Percentiles rank a stretch among this genome's conserved stretches.
Evolutionary conservation across 2,113 vertebrate genomes (phyloP).

Genomic region (Cyrtonyx montezumae): DNA sequence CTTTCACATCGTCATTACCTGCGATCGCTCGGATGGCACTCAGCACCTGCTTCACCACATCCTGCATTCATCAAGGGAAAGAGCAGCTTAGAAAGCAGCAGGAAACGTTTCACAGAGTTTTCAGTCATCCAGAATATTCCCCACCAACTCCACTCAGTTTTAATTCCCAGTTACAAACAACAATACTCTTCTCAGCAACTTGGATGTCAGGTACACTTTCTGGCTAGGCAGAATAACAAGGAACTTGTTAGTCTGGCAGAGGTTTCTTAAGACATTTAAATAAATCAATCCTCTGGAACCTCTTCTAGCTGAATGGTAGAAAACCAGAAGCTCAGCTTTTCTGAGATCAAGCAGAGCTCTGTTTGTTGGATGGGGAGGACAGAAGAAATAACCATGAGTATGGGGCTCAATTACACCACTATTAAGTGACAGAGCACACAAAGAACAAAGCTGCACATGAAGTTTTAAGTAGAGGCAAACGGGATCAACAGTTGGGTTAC

Average conservation of each 20-base stretch:
- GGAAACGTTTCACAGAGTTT: fast-evolving
- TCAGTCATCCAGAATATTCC: neutral
- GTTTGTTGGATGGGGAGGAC: fast-evolving
- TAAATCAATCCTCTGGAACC: neutral
- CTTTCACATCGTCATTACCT: constrained; percentile 94
- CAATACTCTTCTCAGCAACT: fast-evolving
- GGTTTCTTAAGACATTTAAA: neutral
- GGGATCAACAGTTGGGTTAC: neutral
- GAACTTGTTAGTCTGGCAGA: neutral
- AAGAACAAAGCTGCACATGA: fast-evolving
- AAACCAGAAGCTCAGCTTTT: neutral
- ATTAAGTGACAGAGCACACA: neutral
- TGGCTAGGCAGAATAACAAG: neutral
- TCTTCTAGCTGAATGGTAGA: neutral
- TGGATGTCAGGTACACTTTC: fast-evolving
- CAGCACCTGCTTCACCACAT: constrained; percentile 90
- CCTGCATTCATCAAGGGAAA: constrained; percentile 68
- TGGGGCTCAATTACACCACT: neutral
- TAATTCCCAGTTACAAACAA: fast-evolving
- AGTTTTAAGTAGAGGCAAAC: neutral
- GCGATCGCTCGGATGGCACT: constrained; percentile 87
- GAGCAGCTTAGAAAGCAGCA: neutral
- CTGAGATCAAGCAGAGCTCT: neutral
- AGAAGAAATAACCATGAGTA: neutral
- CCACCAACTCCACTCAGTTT: fast-evolving